These are phyloP conservation scores for Rhinophrynus dorsalis DNA, from an alignment of 2,797 vertebrate genomes.

Conservation along the genomic window DNA sequence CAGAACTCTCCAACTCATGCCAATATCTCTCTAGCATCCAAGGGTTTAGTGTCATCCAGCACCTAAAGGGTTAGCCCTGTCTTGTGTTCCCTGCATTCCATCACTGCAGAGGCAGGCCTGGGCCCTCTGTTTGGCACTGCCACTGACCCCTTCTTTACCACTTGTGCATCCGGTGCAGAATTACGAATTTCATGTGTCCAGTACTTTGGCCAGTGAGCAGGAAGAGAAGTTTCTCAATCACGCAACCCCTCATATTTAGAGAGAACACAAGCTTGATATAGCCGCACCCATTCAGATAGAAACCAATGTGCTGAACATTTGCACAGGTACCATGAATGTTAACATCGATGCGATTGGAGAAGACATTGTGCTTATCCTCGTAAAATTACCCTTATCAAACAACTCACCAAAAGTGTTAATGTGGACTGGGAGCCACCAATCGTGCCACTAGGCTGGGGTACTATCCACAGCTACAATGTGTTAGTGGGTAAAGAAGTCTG, in stretches of 20 bases:
- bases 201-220: slow-evolving; percentile 73
- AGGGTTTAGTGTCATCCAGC: too few species aligned
- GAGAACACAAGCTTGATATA: slow-evolving; percentile 63
- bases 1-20: too few species aligned
- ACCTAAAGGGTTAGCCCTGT: too few species aligned
- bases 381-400: slow-evolving; percentile 96
- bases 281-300: slow-evolving; percentile 56
- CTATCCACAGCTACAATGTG: slow-evolving; percentile 90
- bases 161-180: slow-evolving; percentile 95
- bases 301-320: slow-evolving; percentile 65
- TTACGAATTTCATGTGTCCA: slow-evolving; percentile 71
- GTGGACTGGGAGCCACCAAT: slow-evolving; percentile 94
- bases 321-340: slow-evolving; percentile 81
- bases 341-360: slow-evolving; percentile 91
- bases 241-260: slow-evolving; percentile 69
- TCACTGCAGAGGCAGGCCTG: slow-evolving; percentile 90
- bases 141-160: too few species aligned
- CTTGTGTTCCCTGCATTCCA: too few species aligned
- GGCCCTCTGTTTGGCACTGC: too few species aligned
- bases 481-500: slow-evolving; percentile 90
- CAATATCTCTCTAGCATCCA: too few species aligned
- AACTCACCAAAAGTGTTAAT: slow-evolving; percentile 96
- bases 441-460: slow-evolving; percentile 88
- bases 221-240: slow-evolving; percentile 86
- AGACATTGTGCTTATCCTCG: slow-evolving; percentile 98